Percentiles rank a stretch among this genome's conserved stretches.
phyloP scores from a whole-genome alignment of 2,797 vertebrate genomes.

The Crenuchus spilurus region DNA sequence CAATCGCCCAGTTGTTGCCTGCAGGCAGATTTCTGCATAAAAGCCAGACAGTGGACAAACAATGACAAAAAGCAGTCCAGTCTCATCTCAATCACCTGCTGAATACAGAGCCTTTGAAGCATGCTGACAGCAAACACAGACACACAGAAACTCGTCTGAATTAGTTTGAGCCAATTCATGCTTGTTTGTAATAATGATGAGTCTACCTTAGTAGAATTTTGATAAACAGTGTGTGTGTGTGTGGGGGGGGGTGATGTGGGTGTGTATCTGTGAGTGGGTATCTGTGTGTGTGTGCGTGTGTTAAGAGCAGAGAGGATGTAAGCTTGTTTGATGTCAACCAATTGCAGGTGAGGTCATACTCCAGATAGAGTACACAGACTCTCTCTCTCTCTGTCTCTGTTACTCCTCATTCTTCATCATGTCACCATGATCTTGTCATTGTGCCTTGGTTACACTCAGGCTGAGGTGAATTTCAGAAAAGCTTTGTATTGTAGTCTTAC shows the following conservation, averaged over 20 bases:
- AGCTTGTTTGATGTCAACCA: slow-evolving; percentile 72
- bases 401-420: slow-evolving; percentile 1
- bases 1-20: slow-evolving; percentile 9
- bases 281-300: slow-evolving; percentile 59
- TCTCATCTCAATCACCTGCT: slow-evolving; percentile 16
- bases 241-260: neutral
- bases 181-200: slow-evolving; percentile 25
- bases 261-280: slow-evolving; percentile 19
- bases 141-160: neutral
- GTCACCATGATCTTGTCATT: neutral
- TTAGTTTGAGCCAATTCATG: slow-evolving; percentile 6
- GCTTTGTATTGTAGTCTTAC: too few relatives aligned
- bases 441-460: slow-evolving; percentile 37
- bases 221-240: slow-evolving; percentile 2
- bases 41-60: slow-evolving; percentile 35
- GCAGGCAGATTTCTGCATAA: slow-evolving; percentile 33
- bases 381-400: too few relatives aligned
- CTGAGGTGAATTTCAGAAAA: slow-evolving; percentile 10
- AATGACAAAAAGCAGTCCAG: slow-evolving; percentile 16
- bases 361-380: slow-evolving; percentile 41
- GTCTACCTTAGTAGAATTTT: slow-evolving; percentile 15
- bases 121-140: neutral
- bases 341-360: slow-evolving; percentile 78
- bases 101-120: slow-evolving; percentile 11
- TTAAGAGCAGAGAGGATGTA: slow-evolving; percentile 70